phyloP scores from a whole-genome alignment of 2,797 vertebrate genomes.

The Typhlichthys subterraneus region DNA sequence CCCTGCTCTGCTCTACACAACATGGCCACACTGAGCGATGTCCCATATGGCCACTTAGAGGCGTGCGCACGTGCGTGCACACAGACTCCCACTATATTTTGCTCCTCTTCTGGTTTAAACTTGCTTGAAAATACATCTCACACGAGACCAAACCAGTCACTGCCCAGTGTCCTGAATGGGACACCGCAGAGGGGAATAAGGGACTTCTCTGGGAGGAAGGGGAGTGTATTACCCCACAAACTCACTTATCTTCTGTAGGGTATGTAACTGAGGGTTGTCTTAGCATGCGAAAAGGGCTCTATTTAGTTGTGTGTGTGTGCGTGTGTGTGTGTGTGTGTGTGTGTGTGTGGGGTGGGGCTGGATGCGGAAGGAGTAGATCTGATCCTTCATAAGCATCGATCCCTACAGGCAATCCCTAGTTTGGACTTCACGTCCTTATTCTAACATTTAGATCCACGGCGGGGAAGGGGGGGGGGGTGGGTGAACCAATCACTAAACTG shows the following conservation, averaged over 20 bases:
- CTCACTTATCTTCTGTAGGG: not conserved
- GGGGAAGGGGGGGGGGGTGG: too few species aligned
- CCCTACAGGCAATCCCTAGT: not conserved
- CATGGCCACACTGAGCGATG: conserved; percentile 24
- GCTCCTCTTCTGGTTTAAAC: conserved; percentile 17
- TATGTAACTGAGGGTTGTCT: not conserved
- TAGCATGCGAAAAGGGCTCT: conserved; percentile 6
- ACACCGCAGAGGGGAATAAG: conserved; percentile 9
- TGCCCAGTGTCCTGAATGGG: conserved; percentile 13
- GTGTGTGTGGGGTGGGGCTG: not conserved
- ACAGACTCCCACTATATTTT: not conserved
- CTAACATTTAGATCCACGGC: too few species aligned
- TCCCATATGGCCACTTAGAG: conserved; percentile 19
- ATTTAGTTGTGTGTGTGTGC: not conserved
- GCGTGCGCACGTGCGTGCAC: not conserved
- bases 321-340: not conserved
- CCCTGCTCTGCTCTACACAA: conserved; percentile 14
- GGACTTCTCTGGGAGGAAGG: not conserved
- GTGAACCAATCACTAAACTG: too few species aligned
- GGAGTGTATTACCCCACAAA: not conserved
- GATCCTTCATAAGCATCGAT: not conserved
- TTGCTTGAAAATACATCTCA: conserved; percentile 48
- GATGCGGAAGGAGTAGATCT: too few species aligned
- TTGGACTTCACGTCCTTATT: not conserved
- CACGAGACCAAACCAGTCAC: conserved; percentile 7